Evolutionary conservation across 2,888 invertebrate species (phyloP).

Genomic region (Patella pellucida): DNA sequence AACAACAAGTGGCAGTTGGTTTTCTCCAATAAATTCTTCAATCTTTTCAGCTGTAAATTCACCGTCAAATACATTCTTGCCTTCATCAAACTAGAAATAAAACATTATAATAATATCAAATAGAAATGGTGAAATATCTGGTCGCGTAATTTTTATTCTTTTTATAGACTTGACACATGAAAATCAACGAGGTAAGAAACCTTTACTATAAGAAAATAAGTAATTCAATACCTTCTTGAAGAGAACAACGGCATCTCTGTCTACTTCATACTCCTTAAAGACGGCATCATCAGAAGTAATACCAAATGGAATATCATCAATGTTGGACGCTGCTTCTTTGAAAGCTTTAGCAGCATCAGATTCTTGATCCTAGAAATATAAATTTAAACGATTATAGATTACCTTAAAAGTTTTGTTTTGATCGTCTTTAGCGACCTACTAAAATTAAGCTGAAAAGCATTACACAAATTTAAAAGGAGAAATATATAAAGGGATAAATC

Average conservation of each 20-base stretch:
- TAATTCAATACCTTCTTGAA: constrained; percentile 85
- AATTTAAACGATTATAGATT: no score
- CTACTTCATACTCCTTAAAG: constrained; percentile 83
- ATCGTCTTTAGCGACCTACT: no score
- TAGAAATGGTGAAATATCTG: no score
- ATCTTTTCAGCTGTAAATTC: constrained; percentile 77
- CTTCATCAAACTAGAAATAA: constrained; percentile 69
- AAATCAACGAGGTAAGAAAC: no score
- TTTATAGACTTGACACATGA: no score
- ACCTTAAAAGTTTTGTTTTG: no score
- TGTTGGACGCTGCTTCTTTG: constrained; percentile 82
- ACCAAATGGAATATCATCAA: constrained; percentile 92
- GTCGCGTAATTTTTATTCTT: neutral
- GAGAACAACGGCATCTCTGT: constrained; percentile 84
- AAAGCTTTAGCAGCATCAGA: constrained; percentile 87
- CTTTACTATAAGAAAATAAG: no score
- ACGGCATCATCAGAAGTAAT: constrained; percentile 85
- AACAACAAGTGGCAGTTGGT: constrained; percentile 90
- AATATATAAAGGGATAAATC: neutral
- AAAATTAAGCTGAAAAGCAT: neutral
- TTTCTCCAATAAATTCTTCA: constrained; percentile 85
- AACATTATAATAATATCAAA: no score
- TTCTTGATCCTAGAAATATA: constrained; percentile 77
- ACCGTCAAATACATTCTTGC: constrained; percentile 72
- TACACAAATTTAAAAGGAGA: neutral